phyloP scores from a whole-genome alignment of 2,113 vertebrate genomes.

The Halichoeres trimaculatus region DNA sequence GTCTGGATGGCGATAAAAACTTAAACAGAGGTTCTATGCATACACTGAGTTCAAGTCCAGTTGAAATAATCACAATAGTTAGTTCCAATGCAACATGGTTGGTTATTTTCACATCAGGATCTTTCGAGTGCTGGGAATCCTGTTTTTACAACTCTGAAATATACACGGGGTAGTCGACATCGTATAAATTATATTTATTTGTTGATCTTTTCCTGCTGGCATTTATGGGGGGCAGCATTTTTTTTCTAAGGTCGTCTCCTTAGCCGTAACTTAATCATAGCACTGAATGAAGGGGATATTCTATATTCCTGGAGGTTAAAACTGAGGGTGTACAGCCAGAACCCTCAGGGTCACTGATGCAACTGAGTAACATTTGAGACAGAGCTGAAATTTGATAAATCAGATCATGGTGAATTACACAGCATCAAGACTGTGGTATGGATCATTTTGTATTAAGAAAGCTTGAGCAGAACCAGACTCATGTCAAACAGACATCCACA shows the following conservation, averaged over 20 bases:
- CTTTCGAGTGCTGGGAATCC: not conserved
- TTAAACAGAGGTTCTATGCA: slow-evolving; percentile 4
- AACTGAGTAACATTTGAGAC: slow-evolving; percentile 1
- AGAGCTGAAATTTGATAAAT: slow-evolving; percentile 2
- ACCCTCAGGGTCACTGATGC: slow-evolving; percentile 14
- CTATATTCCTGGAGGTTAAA: slow-evolving; percentile 34
- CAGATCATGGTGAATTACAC: not conserved
- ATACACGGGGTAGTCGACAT: slow-evolving; percentile 3
- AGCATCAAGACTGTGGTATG: too few relatives aligned
- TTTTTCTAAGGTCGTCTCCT: slow-evolving; percentile 58
- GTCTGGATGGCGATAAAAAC: not conserved
- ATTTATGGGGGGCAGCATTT: slow-evolving; percentile 47
- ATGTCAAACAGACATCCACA: too few relatives aligned
- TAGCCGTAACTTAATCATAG: slow-evolving; percentile 64
- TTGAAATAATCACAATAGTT: not conserved
- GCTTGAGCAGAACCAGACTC: too few relatives aligned
- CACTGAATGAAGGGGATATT: slow-evolving; percentile 58
- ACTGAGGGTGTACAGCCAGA: slow-evolving; percentile 8
- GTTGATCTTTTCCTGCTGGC: slow-evolving; percentile 45
- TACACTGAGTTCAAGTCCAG: not conserved
- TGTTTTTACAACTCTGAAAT: slow-evolving; percentile 32
- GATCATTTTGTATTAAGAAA: too few relatives aligned
- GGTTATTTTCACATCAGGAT: not conserved
- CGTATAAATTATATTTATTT: slow-evolving; percentile 64
- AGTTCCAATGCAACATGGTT: not conserved